These are phyloP conservation scores for Onychostruthus taczanowskii DNA, from an alignment of 2,113 vertebrate genomes.

Conservation along the genomic window DNA sequence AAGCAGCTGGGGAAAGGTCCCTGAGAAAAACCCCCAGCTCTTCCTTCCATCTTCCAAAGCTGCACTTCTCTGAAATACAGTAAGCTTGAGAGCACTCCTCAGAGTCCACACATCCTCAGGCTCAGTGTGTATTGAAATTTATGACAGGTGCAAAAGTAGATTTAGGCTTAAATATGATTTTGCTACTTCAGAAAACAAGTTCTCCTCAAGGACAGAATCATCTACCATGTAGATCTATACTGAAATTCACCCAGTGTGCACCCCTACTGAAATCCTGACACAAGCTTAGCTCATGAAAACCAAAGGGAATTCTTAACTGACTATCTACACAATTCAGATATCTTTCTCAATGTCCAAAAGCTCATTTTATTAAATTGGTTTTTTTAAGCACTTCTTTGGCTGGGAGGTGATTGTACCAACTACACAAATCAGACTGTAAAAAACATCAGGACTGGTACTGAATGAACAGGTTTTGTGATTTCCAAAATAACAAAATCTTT, in stretches of 20 bases:
- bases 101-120: neutral
- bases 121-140: neutral
- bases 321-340: neutral
- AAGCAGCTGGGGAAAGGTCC: neutral
- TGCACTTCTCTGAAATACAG: neutral
- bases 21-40: neutral
- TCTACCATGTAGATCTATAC: neutral
- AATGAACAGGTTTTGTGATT: neutral
- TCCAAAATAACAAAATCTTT: neutral
- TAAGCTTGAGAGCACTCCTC: neutral
- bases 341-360: neutral
- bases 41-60: neutral
- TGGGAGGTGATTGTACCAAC: neutral
- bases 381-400: neutral
- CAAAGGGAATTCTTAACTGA: neutral
- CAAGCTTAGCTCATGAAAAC: neutral
- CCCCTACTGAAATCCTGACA: neutral
- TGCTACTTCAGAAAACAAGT: neutral
- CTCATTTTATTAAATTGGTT: neutral
- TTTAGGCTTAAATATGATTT: neutral
- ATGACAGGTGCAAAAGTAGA: neutral
- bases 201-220: neutral
- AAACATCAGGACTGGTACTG: neutral
- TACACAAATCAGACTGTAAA: neutral
- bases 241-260: neutral